Base-by-base conservation (phyloP, 2,888 invertebrate species). In the Drosophila subsilvestris region DNA sequence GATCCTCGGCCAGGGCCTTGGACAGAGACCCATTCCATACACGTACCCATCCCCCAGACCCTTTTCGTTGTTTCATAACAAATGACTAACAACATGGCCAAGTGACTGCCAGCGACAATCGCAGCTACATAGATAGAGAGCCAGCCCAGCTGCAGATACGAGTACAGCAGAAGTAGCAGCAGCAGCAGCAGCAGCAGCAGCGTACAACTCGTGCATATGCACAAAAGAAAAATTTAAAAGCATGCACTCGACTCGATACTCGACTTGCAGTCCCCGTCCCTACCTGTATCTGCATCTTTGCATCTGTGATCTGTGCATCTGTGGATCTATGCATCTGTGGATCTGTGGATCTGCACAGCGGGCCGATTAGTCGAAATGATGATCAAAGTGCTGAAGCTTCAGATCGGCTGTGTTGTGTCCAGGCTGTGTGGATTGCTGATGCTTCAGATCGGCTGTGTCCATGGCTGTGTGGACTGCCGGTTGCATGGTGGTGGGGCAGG, bases 361-460 rank as follows among this genome's bases (percentile, higher is more conserved):
- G 82, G 86, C 74, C 84, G 83, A 84, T 84, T 84, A 88, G 80
- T 76, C 80, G 70, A 83, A 86, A 80, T 78, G 88, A 84, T 88
- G 83, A 88, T 84, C 83, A 84, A 86, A 84, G 83, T 85, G 85
- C 80, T 81, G 82, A 85, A 72, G 72, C 77, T 57, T 71, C 44
- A 49, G 29, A 63, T 71, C n/a, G 45, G 45, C 22, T 22, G 22
- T 20, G 48, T 43, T 22, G 22, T 20, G 48, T 43, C 25, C 43
- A 10, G 54, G 14, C 37, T 37, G 37, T 37, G 37, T 20, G 20
- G 14, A 37, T 37, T 37, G 37, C 37, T 14, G 17, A 12, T 22
- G 72, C 75, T 57, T 61, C 44, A 49, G 29, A 57, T 71, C n/a
- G 50, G 37, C 20, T 20, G 20, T 22, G 43, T 43, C 32, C 48